Base-by-base conservation (phyloP, 2,113 vertebrate genomes). In the Urocolius indicus region DNA sequence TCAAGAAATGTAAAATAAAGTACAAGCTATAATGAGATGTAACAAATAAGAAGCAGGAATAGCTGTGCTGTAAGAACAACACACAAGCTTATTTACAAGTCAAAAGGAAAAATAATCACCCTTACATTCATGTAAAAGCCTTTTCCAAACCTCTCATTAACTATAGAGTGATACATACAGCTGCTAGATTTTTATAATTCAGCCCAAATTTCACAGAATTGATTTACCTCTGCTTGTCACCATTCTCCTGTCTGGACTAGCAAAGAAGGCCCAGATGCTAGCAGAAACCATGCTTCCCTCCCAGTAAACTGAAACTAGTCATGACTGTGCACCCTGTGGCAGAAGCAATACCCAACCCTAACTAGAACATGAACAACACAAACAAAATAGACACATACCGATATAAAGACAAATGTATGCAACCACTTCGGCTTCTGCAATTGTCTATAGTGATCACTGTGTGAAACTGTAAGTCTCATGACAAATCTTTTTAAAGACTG, bases 21-120 rank as follows among this genome's bases (percentile, higher is more conserved):
- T 58, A 59, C 58, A 84, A 94, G 67, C 69, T 49, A 79, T 27
- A 88, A 83, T 73, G 62, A 92, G 72, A 85, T 68, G 23, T 57
- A 90, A 90, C 46, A 88, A 88, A 51, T 52, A 68, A 92, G 79
- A 83, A 79, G 20, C n/a, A 88, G 67, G 16, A 92, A 80, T 84
- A 84, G 48, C 51, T 63, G 73, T 52, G 58, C 19, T 72, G 8
- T 38, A 86, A 90, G 63, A 90, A 34, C 30, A 73, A 46, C 0
- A 0, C 66, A 30, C 36, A 57, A 73, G 46, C 30, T 88, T 84
- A 46, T 82, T 93, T 86, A 92, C 54, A 89, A 87, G 38, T 61
- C 45, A 82, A 65, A 65, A 87, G 45, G 48, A 58, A 86, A 92
- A 89, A 84, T 59, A 89, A 84, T 82, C 32, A 63, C 16, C 11